Evolutionary conservation across 2,113 vertebrate species (phyloP).

Genomic region (Deroptyus accipitrinus): DNA sequence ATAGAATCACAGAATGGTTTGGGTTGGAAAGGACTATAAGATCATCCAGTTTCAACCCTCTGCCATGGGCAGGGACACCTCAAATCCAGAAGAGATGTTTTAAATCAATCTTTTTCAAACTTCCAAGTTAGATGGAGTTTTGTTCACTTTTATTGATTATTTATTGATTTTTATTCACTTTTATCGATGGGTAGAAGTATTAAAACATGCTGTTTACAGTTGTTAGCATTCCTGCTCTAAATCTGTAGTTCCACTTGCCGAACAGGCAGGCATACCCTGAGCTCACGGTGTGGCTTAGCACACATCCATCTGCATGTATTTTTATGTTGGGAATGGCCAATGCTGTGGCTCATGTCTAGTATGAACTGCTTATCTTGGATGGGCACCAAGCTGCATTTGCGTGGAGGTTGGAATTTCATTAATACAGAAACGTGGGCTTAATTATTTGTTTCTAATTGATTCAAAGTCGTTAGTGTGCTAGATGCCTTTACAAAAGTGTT

Average conservation of each 20-base stretch:
- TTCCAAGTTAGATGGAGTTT: neutral
- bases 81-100: neutral
- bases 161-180: neutral
- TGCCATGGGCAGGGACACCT: neutral
- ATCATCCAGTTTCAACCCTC: neutral
- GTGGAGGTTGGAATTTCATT: neutral
- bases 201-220: neutral
- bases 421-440: neutral
- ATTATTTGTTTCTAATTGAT: neutral
- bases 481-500: neutral
- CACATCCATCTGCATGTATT: neutral
- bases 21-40: neutral
- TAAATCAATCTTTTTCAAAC: neutral
- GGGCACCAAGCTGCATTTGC: neutral
- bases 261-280: neutral
- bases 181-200: neutral
- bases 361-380: neutral
- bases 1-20: neutral
- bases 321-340: neutral
- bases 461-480: neutral
- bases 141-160: neutral
- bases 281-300: neutral
- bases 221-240: neutral
- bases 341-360: neutral
- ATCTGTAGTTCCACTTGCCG: neutral